Conservation (phyloP, 92 coral and sea anemone genomes). For the Isaurus tuberculatus region DNA sequence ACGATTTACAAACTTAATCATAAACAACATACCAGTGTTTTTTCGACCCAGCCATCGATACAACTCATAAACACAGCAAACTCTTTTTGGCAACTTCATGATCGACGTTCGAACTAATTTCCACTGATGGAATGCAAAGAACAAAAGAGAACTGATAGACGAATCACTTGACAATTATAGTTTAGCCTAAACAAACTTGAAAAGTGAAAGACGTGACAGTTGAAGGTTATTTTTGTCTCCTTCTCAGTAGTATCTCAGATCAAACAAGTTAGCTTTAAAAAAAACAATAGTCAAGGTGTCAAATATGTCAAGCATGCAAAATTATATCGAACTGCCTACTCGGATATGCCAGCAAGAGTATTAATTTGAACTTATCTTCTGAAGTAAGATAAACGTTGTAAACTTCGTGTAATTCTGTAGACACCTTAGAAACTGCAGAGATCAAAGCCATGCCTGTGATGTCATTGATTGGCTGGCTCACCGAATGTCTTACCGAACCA, state of each 20-base stretch:
- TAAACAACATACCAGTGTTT: constrained; percentile 15
- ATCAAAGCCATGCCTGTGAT: constrained; percentile 13
- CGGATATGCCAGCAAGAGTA: not conserved
- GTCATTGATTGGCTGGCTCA: not conserved
- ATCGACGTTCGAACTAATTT: not conserved
- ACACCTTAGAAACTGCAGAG: not conserved
- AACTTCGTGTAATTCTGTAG: not conserved
- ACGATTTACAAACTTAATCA: not conserved
- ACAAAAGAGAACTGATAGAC: constrained; percentile 18
- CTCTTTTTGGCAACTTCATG: constrained; percentile 31
- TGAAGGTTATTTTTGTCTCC: constrained; percentile 21
- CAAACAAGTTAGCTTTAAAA: constrained; percentile 17
- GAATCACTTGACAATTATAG: not conserved
- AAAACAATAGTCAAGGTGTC: not conserved
- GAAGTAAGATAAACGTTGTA: constrained; percentile 5
- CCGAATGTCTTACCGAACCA: not conserved
- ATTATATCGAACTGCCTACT: not conserved
- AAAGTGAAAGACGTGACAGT: constrained; percentile 35
- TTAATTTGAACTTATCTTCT: constrained; percentile 6
- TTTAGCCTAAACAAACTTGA: constrained; percentile 38
- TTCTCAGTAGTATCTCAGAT: constrained; percentile 9
- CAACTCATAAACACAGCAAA: constrained; percentile 26
- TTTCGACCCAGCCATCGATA: constrained; percentile 3
- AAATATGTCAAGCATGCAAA: not conserved
- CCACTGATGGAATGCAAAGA: constrained; percentile 24